Base-by-base conservation (phyloP, 1,140 invertebrate species). In the Cotesia vestalis region DNA sequence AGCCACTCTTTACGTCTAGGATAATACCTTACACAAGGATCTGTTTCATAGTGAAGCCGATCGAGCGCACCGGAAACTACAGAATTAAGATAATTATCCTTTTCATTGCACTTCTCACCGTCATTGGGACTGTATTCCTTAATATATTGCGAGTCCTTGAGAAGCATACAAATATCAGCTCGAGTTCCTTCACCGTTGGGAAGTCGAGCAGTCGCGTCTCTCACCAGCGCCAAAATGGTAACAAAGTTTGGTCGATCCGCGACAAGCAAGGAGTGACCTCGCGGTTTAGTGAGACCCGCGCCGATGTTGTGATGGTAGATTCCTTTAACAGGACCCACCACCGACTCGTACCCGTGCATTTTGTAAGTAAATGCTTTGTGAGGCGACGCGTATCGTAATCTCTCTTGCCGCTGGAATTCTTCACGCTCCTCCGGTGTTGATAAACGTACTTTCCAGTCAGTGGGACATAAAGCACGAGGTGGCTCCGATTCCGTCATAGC, bases 111-210 rank as follows among this genome's bases (percentile, higher is more conserved):
- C 11, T 46, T 46, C 40, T 46, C 80, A 9, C 85, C 83, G 71
- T 87, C 92, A 73, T 94, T 92, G 3, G 51, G 40, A 51, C 91
- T 90, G 38, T 93, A 91, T 59, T 91, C 91, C 46, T 90, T 90
- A 36, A 97, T 89, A 77, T 95, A 97, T 78, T 96, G 94, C 0
- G 95, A 96, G 80, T 94, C 94, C 81, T 93, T 92, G 4, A 95
- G 80, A 55, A 95, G 84, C 77, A 94, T 92, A 85, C 93, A 94
- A 75, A 98, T 96, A 78, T 98, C 96, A 4, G 93, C 91, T 35
- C 96, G 86, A 0, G 96, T 97, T 27, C 97, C 96, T 88, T 98
- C 95, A 0, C 96, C 96, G 84, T 96, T 98, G 0, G 97, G 96
- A 70, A 98, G 87, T 57, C 97, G 87, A 0, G 97, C 96, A 0